Evolutionary conservation across 2,113 vertebrate genomes (phyloP), one percentile per base, ranked within the genome.

Genomic region (Vidua chalybeata): DNA sequence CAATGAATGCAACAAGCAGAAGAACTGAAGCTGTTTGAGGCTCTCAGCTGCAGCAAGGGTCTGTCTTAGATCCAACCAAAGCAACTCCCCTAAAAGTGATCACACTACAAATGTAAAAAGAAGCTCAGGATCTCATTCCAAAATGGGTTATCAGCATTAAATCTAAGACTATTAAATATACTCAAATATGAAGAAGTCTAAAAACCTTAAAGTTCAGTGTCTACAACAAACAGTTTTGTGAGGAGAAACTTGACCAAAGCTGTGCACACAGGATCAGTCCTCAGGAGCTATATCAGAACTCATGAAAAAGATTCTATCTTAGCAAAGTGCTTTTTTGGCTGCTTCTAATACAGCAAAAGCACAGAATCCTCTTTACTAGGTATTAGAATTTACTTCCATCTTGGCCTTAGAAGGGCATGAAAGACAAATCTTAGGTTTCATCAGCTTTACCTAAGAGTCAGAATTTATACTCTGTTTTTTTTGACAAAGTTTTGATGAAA

Each of bases 401-500:
- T 90, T 75, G 56, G 61, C 61, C 84, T 93, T 68, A 64, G 69
- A 94, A 90, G 64, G 56, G 48, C 41, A 84, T 54, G 83, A 93
- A 93, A 95, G 86, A 81, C 28, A 90, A 87, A 92, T 64, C 68
- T 72, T n/a, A 37, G 24, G 76, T 88, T 93, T 58, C 23, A 81
- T 61, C 83, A 75, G 61, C 69, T 84, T 88, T 73, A 71, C 31
- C 27, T 61, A 90, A 81, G 72, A 75, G 43, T 80, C 20, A 12
- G 51, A 82, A 81, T 59, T 77, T 59, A 67, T 13, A 68, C 19
- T 26, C 37, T 1, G 1, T 0, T n/a, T 84, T 79, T 79, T 95
- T 45, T 59, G 33, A 93, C 31, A 64, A 83, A 83, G 55, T 86
- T 89, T 76, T 84, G 76, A 90, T 52, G 49, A 90, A 88, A 93